Evolutionary conservation across 2,888 invertebrate genomes (phyloP), one percentile per base, ranked within the genome.

Genomic region (Pristionchus japonicus): DNA sequence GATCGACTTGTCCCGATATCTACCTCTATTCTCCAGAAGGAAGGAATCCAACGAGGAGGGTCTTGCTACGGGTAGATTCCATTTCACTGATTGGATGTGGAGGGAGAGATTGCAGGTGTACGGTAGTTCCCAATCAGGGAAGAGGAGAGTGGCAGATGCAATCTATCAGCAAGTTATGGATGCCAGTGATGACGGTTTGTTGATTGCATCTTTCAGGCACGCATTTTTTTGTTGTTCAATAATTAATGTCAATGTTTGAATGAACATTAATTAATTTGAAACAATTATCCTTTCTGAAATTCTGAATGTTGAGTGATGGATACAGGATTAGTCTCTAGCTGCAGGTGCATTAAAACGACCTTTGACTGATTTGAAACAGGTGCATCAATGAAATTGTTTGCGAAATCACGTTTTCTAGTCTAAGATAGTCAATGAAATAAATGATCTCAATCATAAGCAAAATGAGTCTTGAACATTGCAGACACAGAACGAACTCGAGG

Each of bases 1-100:
- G 93, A 11, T 91, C 93, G 31, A 93, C 93, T 3, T 93, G 93
- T 89, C 93, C 93, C 20, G 93, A 93, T 89, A 94, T 93, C 82
- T 94, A 93, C 90, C 90, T 93, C 40, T 92, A 92, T 87, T 90
- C 90, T 0, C 87, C 87, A 3, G 87, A 87, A 34, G 87, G 91
- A 88, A 40, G 88, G 57, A 20, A 88, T 87, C 70, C 89, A 82
- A 67, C 86, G 70, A 34, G 90, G 88, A 52, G 87, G 47, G 23
- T 49, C 20, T 34, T 87, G 17, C 37, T 74, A 27, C 34, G 87
- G 43, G 87, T 87, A 57, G 17, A 70, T 43, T 6, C 3, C 6
- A n/a, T 57, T 4, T 20, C 37, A 4, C 2, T 2, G 3, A 70
- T 7, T 70, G 70, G 20, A 37, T 1, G 37, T 17, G 37, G 17